A percentile compares a stretch with the other conserved stretches of the same genome.
phyloP scores from a whole-genome alignment of 2,797 vertebrate species.

The Hemibagrus guttatus region DNA sequence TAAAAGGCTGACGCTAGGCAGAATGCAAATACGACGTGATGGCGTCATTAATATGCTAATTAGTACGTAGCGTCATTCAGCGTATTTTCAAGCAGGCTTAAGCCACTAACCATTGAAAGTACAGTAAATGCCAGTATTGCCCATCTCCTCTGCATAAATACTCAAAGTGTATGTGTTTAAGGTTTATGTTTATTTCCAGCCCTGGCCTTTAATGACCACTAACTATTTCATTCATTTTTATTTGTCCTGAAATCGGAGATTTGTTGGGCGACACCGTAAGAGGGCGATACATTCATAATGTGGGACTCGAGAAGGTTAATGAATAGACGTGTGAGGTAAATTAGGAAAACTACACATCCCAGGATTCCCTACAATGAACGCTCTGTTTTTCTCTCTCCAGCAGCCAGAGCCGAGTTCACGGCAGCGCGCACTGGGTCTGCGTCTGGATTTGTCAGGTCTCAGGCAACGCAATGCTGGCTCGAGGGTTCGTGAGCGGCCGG shows the following conservation, averaged over 20 bases:
- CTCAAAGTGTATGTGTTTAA: too few relatives aligned
- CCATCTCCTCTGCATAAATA: too few relatives aligned
- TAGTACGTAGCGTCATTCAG: too few relatives aligned
- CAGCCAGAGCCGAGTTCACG: constrained; percentile 56
- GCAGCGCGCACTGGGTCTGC: constrained; percentile 33
- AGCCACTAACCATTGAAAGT: too few relatives aligned
- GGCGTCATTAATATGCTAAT: too few relatives aligned
- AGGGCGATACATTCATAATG: background rate
- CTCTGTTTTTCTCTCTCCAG: constrained; percentile 48
- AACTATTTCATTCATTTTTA: background rate
- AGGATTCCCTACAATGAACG: constrained; percentile 52
- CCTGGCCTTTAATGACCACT: too few relatives aligned
- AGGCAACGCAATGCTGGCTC: constrained; percentile 68
- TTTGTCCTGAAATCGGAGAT: background rate
- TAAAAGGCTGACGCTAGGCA: too few relatives aligned
- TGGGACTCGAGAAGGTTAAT: background rate
- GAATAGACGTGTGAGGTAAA: background rate
- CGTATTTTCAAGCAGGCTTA: too few relatives aligned
- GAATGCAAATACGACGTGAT: too few relatives aligned
- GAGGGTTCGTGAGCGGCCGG: constrained; percentile 52
- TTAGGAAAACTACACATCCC: constrained; percentile 72
- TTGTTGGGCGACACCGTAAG: background rate
- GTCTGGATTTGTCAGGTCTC: background rate
- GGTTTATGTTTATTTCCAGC: too few relatives aligned
- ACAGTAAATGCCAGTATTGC: too few relatives aligned